Conservation (phyloP, 2,888 invertebrate species). For the Eumacrocentrus americanus region DNA sequence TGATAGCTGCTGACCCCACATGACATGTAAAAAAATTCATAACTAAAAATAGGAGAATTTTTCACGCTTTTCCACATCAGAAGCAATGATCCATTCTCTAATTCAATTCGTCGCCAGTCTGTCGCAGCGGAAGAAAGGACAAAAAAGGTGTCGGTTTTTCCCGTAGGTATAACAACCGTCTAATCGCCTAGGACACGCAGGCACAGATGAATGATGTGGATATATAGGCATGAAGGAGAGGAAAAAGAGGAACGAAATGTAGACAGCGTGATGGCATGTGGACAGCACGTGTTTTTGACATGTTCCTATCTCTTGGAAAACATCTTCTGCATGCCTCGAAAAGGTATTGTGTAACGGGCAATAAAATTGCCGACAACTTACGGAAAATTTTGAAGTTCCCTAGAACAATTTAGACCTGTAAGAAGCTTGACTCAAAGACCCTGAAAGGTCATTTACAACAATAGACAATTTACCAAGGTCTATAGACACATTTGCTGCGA, state of each 20-base stretch:
- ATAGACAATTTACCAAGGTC: too few relatives aligned
- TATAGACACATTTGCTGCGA: background rate
- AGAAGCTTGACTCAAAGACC: too few relatives aligned
- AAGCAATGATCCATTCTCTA: too few relatives aligned
- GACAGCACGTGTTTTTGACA: slow-evolving; percentile 33
- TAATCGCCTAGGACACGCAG: slow-evolving; percentile 30
- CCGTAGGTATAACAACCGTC: slow-evolving; percentile 16
- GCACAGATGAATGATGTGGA: slow-evolving; percentile 12
- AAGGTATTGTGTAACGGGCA: background rate
- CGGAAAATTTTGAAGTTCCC: too few relatives aligned
- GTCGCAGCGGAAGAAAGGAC: background rate
- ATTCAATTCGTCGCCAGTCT: background rate
- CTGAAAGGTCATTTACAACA: background rate
- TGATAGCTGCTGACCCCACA: too few relatives aligned
- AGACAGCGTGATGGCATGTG: slow-evolving; percentile 34
- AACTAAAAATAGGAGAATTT: too few relatives aligned
- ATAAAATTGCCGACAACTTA: background rate
- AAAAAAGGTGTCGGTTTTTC: background rate
- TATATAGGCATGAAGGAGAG: background rate
- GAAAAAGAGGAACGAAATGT: slow-evolving; percentile 21
- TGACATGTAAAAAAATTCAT: too few relatives aligned
- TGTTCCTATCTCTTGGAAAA: background rate
- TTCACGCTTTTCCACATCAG: too few relatives aligned
- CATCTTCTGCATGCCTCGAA: too few relatives aligned
- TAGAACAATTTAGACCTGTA: background rate